phyloP scores from a whole-genome alignment of 2,113 vertebrate genomes.

The Numenius arquata region DNA sequence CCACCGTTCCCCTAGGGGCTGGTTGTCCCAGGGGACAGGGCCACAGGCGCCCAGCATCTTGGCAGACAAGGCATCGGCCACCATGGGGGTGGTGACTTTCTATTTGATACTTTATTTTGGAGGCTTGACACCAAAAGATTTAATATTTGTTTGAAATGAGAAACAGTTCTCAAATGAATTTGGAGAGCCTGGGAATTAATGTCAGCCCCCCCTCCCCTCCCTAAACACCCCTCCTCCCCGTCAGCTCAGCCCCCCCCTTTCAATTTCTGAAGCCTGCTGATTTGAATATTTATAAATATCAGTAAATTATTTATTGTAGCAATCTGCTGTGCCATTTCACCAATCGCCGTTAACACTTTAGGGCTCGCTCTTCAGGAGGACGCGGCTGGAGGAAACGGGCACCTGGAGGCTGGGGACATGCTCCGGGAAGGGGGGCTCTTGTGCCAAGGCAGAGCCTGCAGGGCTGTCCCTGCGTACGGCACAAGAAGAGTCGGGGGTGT shows the following conservation, averaged over 20 bases:
- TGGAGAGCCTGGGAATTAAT: conserved; percentile 70
- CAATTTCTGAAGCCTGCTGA: conserved; percentile 87
- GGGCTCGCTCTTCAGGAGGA: conserved; percentile 58
- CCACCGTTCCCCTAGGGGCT: rapidly evolving
- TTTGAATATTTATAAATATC: conserved; percentile 99
- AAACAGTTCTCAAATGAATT: conserved; percentile 75
- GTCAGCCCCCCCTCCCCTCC: conserved; percentile 35
- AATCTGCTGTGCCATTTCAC: conserved; percentile 95
- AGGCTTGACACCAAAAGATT: conserved; percentile 66
- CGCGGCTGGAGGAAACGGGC: not conserved
- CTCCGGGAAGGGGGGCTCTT: not conserved
- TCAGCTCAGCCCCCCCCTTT: conserved; percentile 70
- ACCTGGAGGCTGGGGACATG: not conserved
- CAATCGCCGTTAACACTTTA: conserved; percentile 82
- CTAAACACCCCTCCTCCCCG: conserved; percentile 3
- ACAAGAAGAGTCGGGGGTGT: not conserved
- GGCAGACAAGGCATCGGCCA: not conserved
- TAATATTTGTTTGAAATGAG: conserved; percentile 75
- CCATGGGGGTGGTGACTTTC: conserved; percentile 18
- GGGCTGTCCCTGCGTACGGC: not conserved
- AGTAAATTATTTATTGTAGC: conserved; percentile 99
- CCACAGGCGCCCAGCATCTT: not conserved
- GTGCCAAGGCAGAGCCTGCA: not conserved
- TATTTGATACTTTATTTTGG: conserved; percentile 43
- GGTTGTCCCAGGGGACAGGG: not conserved